phyloP scores from a whole-genome alignment of 2,797 vertebrate species.

The Lophotriccus pileatus region DNA sequence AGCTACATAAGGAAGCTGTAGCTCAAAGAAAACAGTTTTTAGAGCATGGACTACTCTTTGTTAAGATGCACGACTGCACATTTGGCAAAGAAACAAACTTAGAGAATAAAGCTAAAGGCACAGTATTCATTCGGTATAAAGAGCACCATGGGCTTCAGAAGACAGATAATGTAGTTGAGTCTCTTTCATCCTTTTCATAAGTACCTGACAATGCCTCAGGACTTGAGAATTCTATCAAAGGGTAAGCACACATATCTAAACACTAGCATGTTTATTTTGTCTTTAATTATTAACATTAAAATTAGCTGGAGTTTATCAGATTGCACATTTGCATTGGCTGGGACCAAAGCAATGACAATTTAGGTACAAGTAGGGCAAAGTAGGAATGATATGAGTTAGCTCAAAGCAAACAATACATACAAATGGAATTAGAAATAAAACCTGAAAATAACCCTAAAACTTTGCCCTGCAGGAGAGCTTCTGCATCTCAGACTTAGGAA shows the following conservation, averaged over 20 bases:
- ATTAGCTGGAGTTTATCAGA: neutral
- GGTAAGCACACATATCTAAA: neutral
- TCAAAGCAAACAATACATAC: neutral
- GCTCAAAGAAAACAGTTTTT: constrained; percentile 31
- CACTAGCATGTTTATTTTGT: neutral
- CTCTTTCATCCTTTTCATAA: neutral
- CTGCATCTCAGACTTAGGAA: neutral
- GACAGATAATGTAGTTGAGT: neutral
- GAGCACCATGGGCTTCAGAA: neutral
- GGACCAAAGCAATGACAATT: neutral
- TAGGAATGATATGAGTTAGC: neutral
- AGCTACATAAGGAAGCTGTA: neutral
- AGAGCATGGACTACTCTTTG: neutral
- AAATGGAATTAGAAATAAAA: neutral
- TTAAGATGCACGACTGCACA: constrained; percentile 43
- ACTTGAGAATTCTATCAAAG: neutral
- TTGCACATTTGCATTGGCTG: neutral
- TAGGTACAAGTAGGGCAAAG: neutral
- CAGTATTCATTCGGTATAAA: neutral
- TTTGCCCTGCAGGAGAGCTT: neutral
- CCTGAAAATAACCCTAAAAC: neutral
- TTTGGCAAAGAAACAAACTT: constrained; percentile 36
- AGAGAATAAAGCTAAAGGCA: constrained; percentile 26
- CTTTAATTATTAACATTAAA: neutral
- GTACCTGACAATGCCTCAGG: neutral